These are phyloP conservation scores for Strix uralensis DNA, from an alignment of 2,113 vertebrate genomes.

Conservation along the genomic window DNA sequence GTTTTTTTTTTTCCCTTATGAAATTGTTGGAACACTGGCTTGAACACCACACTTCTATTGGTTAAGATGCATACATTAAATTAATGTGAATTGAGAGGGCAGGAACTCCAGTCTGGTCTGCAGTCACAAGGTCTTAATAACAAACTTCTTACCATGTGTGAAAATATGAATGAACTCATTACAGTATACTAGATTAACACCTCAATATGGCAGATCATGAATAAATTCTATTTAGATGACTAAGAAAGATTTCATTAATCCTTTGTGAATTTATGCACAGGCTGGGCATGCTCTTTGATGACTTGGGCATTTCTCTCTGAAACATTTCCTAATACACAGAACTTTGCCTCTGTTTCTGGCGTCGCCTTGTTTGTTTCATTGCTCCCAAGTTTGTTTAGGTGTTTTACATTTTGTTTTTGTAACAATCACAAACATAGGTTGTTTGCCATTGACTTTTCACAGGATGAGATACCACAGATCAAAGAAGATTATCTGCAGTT, in stretches of 20 bases:
- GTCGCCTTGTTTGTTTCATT: background rate
- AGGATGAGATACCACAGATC: background rate
- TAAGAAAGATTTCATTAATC: background rate
- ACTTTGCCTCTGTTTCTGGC: background rate
- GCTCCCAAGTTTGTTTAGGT: background rate
- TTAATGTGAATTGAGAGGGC: background rate
- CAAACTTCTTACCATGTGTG: background rate
- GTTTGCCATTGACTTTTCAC: background rate
- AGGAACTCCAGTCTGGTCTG: background rate
- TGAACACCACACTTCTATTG: background rate
- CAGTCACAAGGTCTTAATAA: background rate
- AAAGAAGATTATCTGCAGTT: background rate
- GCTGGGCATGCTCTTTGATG: background rate
- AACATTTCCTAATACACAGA: background rate
- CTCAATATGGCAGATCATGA: background rate
- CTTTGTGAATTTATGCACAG: background rate
- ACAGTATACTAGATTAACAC: background rate
- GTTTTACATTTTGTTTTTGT: background rate
- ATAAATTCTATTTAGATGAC: background rate
- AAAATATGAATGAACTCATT: background rate
- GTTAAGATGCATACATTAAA: background rate
- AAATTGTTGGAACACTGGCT: background rate
- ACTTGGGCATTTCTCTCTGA: background rate
- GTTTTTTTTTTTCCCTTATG: background rate
- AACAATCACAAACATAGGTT: fast-evolving